Evolutionary conservation across 37 sponge, comb jelly and placozoan genomes (phyloP).

Genomic region (Spongia lamella): DNA sequence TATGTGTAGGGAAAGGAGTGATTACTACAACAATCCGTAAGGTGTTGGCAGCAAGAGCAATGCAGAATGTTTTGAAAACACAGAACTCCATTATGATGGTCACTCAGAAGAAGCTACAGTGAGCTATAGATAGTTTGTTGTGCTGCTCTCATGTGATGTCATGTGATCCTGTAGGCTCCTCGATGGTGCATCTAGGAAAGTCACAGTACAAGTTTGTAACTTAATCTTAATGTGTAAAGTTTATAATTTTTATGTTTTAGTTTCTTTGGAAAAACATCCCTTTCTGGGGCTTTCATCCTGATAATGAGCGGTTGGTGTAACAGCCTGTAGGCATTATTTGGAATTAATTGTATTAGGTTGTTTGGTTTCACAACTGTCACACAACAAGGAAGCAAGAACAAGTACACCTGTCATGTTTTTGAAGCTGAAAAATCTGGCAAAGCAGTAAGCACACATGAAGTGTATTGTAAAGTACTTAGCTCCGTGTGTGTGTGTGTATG

Average conservation of each 20-base stretch:
- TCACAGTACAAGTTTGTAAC: slow-evolving; percentile 35
- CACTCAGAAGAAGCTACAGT: slow-evolving; percentile 9
- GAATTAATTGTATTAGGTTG: slow-evolving; percentile 31
- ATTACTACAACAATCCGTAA: slow-evolving; percentile 49
- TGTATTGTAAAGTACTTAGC: no score
- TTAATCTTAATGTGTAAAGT: background rate
- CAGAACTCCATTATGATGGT: slow-evolving; percentile 27
- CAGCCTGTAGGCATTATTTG: background rate
- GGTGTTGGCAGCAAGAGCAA: slow-evolving; percentile 53
- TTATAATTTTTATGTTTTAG: slow-evolving; percentile 7
- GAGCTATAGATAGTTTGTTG: no score
- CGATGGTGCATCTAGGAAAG: slow-evolving; percentile 21
- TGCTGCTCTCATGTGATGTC: no score
- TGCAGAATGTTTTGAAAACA: slow-evolving; percentile 35
- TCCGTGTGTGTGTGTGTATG: no score
- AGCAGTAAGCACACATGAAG: slow-evolving; percentile 47
- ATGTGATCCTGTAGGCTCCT: slow-evolving; percentile 5
- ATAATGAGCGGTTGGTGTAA: slow-evolving; percentile 33
- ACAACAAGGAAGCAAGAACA: background rate
- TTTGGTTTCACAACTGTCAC: slow-evolving; percentile 59
- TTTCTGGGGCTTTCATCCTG: slow-evolving; percentile 53
- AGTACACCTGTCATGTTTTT: slow-evolving; percentile 61
- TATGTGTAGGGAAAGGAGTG: slow-evolving; percentile 17
- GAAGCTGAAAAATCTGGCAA: slow-evolving; percentile 57
- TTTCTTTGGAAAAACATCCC: slow-evolving; percentile 50